A percentile compares a stretch with the other conserved stretches of the same genome.
Conservation (phyloP, 1,140 invertebrate genomes). For the Psilanteris sp. region DNA sequence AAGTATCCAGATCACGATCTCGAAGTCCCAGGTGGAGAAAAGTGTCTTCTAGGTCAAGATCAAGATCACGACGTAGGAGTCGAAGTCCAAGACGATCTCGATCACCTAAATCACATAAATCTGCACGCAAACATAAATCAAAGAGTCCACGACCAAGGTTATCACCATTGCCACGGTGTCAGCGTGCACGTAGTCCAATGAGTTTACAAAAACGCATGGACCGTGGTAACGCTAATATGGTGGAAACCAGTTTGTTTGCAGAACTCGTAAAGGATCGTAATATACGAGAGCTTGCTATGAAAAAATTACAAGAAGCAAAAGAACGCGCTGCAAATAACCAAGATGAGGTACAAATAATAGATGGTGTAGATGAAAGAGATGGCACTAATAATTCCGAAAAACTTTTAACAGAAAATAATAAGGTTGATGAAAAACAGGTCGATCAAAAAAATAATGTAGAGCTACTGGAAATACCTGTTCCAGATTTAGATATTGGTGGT, state of each 20-base stretch:
- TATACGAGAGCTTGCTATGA: constrained; percentile 86
- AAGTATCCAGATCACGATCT: constrained; percentile 76
- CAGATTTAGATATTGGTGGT: constrained; percentile 48
- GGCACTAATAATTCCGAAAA: background rate
- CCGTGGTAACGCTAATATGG: constrained; percentile 85
- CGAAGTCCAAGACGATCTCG: constrained; percentile 76
- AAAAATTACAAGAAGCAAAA: constrained; percentile 83
- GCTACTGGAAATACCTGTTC: constrained; percentile 83
- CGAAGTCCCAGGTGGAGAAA: constrained; percentile 76
- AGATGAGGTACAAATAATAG: constrained; percentile 78
- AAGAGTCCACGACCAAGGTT: constrained; percentile 74
- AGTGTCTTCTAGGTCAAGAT: constrained; percentile 70
- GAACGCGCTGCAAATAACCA: constrained; percentile 74
- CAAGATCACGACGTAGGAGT: constrained; percentile 74
- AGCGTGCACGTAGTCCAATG: constrained; percentile 74
- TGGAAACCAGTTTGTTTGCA: constrained; percentile 91
- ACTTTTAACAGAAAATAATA: constrained; percentile 79
- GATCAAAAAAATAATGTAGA: constrained; percentile 74
- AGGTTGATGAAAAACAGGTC: constrained; percentile 55
- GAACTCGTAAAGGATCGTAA: constrained; percentile 92
- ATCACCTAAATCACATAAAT: constrained; percentile 76
- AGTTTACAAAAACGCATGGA: constrained; percentile 78
- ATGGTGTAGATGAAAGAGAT: constrained; percentile 75
- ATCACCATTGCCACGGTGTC: constrained; percentile 72
- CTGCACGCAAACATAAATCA: constrained; percentile 74